Evolutionary conservation across 2,113 vertebrate species (phyloP).

Genomic region (Thymallus thymallus): DNA sequence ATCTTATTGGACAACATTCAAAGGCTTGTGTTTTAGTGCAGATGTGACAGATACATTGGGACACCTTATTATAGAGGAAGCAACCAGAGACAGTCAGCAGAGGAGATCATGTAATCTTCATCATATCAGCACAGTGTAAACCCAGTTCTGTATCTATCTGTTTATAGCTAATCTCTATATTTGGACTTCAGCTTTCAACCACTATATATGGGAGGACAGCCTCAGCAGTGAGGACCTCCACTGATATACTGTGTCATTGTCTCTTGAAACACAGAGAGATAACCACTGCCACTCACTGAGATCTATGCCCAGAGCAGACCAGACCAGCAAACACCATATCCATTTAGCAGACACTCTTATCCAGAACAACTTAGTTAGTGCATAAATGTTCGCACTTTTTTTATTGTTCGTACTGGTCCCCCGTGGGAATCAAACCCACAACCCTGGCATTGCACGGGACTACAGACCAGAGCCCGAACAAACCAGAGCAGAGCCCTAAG

Average conservation of each 20-base stretch:
- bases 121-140: slow-evolving; percentile 21
- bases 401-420: too few relatives aligned
- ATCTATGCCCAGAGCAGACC: neutral
- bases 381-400: too few relatives aligned
- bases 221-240: slow-evolving; percentile 27
- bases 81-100: neutral
- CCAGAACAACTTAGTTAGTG: too few relatives aligned
- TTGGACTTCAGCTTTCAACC: slow-evolving; percentile 34
- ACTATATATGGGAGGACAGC: slow-evolving; percentile 34
- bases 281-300: slow-evolving; percentile 39
- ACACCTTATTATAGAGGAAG: neutral
- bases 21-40: neutral
- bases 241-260: slow-evolving; percentile 5
- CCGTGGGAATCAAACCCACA: too few relatives aligned
- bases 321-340: too few relatives aligned
- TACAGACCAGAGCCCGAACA: too few relatives aligned
- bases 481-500: too few relatives aligned
- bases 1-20: neutral
- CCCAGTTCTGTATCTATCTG: slow-evolving; percentile 35
- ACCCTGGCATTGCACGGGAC: too few relatives aligned
- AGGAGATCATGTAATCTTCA: neutral
- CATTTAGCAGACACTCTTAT: too few relatives aligned
- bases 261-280: slow-evolving; percentile 33
- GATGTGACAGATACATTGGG: slow-evolving; percentile 4
- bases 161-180: slow-evolving; percentile 30